These are phyloP conservation scores for Drosophila quinaria DNA, from an alignment of 2,888 invertebrate genomes.

Conservation along the genomic window DNA sequence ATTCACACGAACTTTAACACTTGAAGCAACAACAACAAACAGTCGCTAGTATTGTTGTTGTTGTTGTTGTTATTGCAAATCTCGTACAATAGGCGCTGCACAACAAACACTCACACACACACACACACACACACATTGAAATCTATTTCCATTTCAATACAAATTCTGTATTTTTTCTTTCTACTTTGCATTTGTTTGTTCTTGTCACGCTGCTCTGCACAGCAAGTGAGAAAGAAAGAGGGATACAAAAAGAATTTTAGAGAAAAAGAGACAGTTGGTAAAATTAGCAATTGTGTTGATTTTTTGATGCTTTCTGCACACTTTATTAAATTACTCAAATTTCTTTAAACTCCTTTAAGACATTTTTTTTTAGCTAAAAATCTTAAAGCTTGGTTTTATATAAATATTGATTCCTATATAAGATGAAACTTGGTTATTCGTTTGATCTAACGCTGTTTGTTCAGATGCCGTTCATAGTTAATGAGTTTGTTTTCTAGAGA, in stretches of 20 bases:
- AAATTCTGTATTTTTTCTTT: slow-evolving; percentile 33
- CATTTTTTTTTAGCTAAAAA: neutral
- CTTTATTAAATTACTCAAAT: slow-evolving; percentile 45
- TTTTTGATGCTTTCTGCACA: slow-evolving; percentile 33
- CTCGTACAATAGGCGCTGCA: slow-evolving; percentile 50
- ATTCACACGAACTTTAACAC: slow-evolving; percentile 80
- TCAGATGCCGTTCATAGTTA: slow-evolving; percentile 18
- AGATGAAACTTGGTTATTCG: neutral
- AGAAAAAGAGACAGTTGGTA: slow-evolving; percentile 12
- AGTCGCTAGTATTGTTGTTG: slow-evolving; percentile 3
- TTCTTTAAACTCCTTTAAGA: neutral
- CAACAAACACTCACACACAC: slow-evolving; percentile 26
- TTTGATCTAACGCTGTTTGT: neutral
- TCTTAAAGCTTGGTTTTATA: neutral
- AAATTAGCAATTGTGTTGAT: slow-evolving; percentile 55
- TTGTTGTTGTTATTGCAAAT: slow-evolving; percentile 46
- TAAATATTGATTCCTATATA: neutral
- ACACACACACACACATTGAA: slow-evolving; percentile 36
- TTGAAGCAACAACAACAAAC: slow-evolving; percentile 40
- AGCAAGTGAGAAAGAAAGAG: slow-evolving; percentile 9
- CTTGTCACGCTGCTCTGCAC: slow-evolving; percentile 79
- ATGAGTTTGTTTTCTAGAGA: slow-evolving; percentile 40
- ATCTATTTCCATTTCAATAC: slow-evolving; percentile 78
- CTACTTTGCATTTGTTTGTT: slow-evolving; percentile 51
- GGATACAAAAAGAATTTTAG: neutral